Percentiles rank a stretch among this genome's conserved stretches.
phyloP scores from a whole-genome alignment of 1,140 invertebrate genomes.

The fruit fly (Drosophila melanogaster) region DNA sequence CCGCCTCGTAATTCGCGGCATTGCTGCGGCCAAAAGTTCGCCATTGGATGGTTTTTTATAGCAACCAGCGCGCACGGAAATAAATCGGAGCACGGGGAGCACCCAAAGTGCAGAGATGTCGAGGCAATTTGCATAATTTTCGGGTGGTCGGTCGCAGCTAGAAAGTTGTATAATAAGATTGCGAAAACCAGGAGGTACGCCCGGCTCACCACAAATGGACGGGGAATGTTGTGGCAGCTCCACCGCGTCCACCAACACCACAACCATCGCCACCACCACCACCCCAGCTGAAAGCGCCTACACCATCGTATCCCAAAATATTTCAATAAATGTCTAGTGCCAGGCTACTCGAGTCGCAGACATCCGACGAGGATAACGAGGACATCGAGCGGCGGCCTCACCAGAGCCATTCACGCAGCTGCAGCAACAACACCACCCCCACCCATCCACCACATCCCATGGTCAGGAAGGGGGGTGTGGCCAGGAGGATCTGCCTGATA shows the following conservation, averaged over 20 bases:
- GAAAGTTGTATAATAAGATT: constrained; percentile 61
- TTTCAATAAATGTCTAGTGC: constrained; percentile 62
- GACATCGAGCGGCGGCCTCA: constrained; percentile 31
- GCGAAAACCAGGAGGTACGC: constrained; percentile 1
- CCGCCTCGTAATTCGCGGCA: constrained; percentile 11
- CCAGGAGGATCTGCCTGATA: constrained; percentile 33
- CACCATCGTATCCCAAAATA: constrained; percentile 13
- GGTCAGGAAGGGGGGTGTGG: constrained; percentile 24
- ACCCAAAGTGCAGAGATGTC: constrained; percentile 24
- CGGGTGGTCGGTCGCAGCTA: constrained; percentile 10
- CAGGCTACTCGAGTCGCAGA: constrained; percentile 55
- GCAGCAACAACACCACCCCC: not conserved
- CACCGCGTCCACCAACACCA: not conserved
- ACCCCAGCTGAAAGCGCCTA: constrained; percentile 13
- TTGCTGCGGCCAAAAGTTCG: constrained; percentile 11
- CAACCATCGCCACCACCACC: constrained; percentile 2
- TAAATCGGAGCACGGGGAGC: constrained; percentile 11
- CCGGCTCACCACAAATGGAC: constrained; percentile 54
- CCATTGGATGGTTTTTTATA: constrained; percentile 19
- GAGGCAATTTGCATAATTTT: constrained; percentile 56
- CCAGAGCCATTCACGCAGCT: constrained; percentile 29
- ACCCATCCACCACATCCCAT: constrained; percentile 16
- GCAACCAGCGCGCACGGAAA: constrained; percentile 8
- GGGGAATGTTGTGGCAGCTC: constrained; percentile 20
- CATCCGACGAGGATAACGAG: constrained; percentile 52